Evolutionary conservation across 1,140 invertebrate genomes (phyloP).

Genomic region (Danaus plexippus): DNA sequence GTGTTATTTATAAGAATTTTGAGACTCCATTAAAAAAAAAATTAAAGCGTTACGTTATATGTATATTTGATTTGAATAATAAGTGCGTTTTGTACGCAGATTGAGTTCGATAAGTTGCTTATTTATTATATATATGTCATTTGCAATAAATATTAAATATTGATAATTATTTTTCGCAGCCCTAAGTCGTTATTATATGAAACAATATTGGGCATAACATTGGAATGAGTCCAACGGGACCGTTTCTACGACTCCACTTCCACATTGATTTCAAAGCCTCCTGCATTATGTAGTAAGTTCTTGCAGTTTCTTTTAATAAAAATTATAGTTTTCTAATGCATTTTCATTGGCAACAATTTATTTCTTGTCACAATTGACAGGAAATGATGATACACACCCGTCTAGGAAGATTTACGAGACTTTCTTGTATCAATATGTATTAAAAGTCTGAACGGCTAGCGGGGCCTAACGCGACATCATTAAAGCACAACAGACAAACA

Average conservation of each 20-base stretch:
- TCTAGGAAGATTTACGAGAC: neutral
- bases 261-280: constrained; percentile 14
- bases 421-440: constrained; percentile 1
- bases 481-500: too few species aligned
- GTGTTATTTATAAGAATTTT: too few species aligned
- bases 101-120: too few species aligned
- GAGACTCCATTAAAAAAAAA: too few species aligned
- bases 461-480: too few species aligned
- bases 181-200: too few species aligned
- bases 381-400: constrained; percentile 20
- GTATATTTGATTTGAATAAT: too few species aligned
- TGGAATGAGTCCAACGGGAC: constrained; percentile 3
- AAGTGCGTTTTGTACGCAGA: too few species aligned
- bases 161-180: neutral
- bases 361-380: constrained; percentile 19
- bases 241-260: constrained; percentile 3
- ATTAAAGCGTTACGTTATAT: too few species aligned
- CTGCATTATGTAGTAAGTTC: constrained; percentile 26
- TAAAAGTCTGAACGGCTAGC: too few species aligned
- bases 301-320: constrained; percentile 23
- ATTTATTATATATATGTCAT: too few species aligned
- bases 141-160: neutral
- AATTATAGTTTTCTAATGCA: constrained; percentile 22
- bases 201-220: too few species aligned
- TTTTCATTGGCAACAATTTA: constrained; percentile 23